Conservation (phyloP, 1,140 invertebrate genomes). For the Triops longicaudatus region DNA sequence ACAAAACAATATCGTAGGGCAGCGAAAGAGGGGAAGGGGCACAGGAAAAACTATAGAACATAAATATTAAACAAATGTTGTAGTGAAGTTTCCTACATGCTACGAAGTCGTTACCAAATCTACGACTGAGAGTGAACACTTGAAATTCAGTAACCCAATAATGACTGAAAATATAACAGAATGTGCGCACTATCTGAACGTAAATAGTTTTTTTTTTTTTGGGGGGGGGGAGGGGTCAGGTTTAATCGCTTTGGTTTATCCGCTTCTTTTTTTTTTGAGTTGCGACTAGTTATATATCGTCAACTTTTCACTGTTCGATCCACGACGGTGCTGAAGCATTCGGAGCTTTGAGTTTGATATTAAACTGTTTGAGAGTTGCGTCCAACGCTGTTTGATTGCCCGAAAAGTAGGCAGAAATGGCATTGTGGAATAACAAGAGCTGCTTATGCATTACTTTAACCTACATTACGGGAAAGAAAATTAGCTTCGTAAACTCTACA, state of each 20-base stretch:
- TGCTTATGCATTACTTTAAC: slow-evolving; percentile 98
- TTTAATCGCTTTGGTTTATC: no score
- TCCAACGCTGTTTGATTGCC: slow-evolving; percentile 88
- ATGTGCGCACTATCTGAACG: no score
- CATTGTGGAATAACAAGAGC: slow-evolving; percentile 88
- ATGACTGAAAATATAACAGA: no score
- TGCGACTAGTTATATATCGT: background rate
- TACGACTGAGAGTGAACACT: no score
- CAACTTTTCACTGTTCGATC: slow-evolving; percentile 55
- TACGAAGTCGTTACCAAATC: no score
- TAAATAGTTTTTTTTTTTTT: no score
- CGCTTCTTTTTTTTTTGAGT: background rate
- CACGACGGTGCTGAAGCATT: slow-evolving; percentile 63
- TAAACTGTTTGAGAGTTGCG: slow-evolving; percentile 92
- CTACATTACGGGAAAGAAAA: slow-evolving; percentile 48
- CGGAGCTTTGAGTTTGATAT: slow-evolving; percentile 72
- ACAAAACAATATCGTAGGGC: background rate
- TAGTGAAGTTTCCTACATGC: no score
- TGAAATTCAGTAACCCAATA: no score
- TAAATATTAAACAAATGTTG: no score
- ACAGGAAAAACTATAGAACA: background rate
- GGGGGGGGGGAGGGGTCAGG: no score
- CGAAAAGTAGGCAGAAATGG: slow-evolving; percentile 91
- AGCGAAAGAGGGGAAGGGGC: background rate
- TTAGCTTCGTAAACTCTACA: slow-evolving; percentile 13